Base-by-base conservation (phyloP, 2,797 vertebrate genomes). In the Tokudaia muenninki region DNA sequence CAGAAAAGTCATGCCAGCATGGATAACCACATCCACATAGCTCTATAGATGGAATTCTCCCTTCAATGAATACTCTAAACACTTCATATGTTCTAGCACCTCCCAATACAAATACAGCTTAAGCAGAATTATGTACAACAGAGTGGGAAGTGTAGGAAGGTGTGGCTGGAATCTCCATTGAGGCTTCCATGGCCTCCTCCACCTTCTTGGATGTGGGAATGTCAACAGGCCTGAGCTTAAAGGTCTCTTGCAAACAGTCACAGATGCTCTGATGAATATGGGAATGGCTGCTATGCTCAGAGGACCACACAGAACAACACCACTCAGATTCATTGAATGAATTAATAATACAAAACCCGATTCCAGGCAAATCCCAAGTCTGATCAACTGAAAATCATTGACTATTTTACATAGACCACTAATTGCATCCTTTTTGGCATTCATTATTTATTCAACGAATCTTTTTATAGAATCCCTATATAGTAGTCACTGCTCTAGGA, bases 341-440 rank as follows among this genome's bases (percentile, higher is more conserved):
- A 52, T 65, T 12, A 87, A 70, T 59, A 82, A 41, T 82, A 61
- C 31, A n/a, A 93, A 61, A 34, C 4, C 55, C 92, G n/a, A 7
- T 81, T 86, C 91, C 57, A 59, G n/a, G 17, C 74, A 84, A 67
- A 91, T 88, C 59, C 52, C 16, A 90, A 96, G 50, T 24, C 87
- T 82, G n/a, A 21, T 22, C 61, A 72, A 63, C 19, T 78, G 63
- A 77, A 92, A 83, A 89, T 57, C 50, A 78, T 9, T 50, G 55
- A 44, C 2, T 77, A 47, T 80, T 87, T 92, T 37, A 82, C 41
- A 3, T 52, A 41, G 14, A 31, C 86, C 65, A 84, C 47, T 86
- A 88, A 82, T 41, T 81, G 0, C 75, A 70, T 82, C 41, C 37
- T 90, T 67, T 26, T 72, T 57, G 1, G 84, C 78, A 61, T 47